A percentile compares a stretch with the other conserved stretches of the same genome.
phyloP scores from a whole-genome alignment of 1,140 invertebrate species.

The Phocides pigmalion region DNA sequence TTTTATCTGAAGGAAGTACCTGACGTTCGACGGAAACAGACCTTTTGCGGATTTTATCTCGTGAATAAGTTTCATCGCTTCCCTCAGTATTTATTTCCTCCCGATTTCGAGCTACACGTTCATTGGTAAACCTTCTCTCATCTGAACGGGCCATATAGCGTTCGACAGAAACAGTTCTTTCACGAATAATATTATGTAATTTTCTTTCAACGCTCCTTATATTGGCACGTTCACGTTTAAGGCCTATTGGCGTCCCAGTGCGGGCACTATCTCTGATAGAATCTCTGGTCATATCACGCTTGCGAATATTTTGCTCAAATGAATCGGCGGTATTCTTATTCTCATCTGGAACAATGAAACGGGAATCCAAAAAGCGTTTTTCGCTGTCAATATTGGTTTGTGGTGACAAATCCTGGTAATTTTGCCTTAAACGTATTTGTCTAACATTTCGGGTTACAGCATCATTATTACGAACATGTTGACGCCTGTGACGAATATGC shows the following conservation, averaged over 20 bases:
- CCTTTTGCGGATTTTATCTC: neutral
- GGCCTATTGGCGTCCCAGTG: neutral
- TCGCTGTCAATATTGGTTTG: neutral
- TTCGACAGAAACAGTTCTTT: neutral
- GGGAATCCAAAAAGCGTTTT: too few relatives aligned
- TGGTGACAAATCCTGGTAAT: neutral
- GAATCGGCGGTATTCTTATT: constrained; percentile 2
- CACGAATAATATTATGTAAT: neutral
- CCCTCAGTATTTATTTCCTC: too few relatives aligned
- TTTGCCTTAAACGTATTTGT: neutral
- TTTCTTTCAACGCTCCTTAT: neutral
- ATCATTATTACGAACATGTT: neutral
- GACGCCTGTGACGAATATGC: neutral
- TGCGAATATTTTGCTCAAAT: neutral
- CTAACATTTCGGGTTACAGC: neutral
- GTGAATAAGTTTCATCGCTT: neutral
- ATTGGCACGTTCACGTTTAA: neutral
- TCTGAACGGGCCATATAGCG: neutral
- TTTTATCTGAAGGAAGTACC: neutral
- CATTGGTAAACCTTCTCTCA: neutral
- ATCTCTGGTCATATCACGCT: neutral
- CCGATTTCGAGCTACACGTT: neutral
- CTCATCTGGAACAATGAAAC: neutral
- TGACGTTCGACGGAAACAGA: neutral
- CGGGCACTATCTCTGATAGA: neutral